A percentile compares a stretch with the other conserved stretches of the same genome.
Evolutionary conservation across 2,113 vertebrate species (phyloP).

Genomic region (Mesitornis unicolor): DNA sequence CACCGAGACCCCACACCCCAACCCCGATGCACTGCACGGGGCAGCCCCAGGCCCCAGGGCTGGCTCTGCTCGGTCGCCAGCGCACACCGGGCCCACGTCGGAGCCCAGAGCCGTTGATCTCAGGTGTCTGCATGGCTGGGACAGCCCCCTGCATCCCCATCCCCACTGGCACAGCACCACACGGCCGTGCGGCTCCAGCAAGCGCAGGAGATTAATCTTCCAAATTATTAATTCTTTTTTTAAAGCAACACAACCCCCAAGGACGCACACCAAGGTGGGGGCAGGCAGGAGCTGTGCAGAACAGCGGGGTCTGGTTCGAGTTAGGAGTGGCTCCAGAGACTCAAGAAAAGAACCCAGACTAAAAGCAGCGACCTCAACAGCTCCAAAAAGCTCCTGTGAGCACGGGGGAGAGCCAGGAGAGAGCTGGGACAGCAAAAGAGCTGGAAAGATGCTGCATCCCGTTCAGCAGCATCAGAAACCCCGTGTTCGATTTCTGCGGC

Average conservation of each 20-base stretch:
- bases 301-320: background rate
- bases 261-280: background rate
- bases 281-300: background rate
- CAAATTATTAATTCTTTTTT: background rate
- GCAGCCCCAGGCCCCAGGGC: too few species aligned
- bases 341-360: conserved; percentile 14
- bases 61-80: too few species aligned
- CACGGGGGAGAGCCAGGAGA: background rate
- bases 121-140: background rate
- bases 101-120: background rate
- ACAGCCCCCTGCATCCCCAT: background rate
- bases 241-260: background rate
- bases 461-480: background rate
- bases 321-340: background rate
- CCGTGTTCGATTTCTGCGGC: background rate
- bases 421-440: background rate
- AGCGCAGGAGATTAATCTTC: background rate
- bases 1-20: background rate
- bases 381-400: background rate
- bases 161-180: background rate
- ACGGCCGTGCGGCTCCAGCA: background rate
- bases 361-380: background rate
- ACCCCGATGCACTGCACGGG: too few species aligned
- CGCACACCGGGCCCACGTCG: too few species aligned
- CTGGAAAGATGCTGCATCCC: conserved; percentile 2